These are phyloP conservation scores for Netelia virgata DNA, from an alignment of 2,888 invertebrate species.

Conservation along the genomic window DNA sequence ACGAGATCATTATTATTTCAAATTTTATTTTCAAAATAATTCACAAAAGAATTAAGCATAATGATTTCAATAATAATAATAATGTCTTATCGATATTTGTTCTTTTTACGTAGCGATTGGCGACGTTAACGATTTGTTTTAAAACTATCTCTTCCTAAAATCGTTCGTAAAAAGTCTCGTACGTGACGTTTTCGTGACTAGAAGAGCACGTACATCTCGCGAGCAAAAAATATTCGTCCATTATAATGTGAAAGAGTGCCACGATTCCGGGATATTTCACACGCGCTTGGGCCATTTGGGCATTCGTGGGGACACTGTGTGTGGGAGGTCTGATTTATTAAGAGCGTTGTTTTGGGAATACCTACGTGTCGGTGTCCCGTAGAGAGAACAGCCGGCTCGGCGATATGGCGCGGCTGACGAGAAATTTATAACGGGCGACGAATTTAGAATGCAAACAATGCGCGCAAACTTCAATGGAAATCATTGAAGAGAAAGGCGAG, in stretches of 20 bases:
- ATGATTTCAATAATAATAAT: too few species aligned
- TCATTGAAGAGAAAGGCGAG: background rate
- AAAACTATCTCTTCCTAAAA: background rate
- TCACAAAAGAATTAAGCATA: background rate
- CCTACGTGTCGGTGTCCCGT: constrained; percentile 59
- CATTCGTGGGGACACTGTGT: constrained; percentile 27
- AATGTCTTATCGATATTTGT: too few species aligned
- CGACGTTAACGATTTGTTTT: background rate
- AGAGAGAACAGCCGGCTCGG: constrained; percentile 24
- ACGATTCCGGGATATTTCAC: constrained; percentile 38
- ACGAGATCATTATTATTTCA: background rate
- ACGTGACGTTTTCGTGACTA: constrained; percentile 6
- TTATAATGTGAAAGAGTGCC: constrained; percentile 4
- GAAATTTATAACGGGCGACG: constrained; percentile 57
- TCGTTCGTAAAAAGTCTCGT: background rate
- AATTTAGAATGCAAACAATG: constrained; percentile 50
- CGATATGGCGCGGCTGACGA: background rate
- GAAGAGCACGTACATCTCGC: constrained; percentile 43
- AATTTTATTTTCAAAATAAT: background rate
- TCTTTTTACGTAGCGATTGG: too few species aligned
- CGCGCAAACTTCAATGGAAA: background rate
- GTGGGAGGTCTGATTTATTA: constrained; percentile 65
- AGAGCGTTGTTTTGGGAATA: constrained; percentile 57
- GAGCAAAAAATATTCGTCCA: background rate
- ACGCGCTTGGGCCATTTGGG: constrained; percentile 21